A percentile compares a stretch with the other conserved stretches of the same genome.
Evolutionary conservation across 2,888 invertebrate genomes (phyloP).

Genomic region (Heliconius cydno): DNA sequence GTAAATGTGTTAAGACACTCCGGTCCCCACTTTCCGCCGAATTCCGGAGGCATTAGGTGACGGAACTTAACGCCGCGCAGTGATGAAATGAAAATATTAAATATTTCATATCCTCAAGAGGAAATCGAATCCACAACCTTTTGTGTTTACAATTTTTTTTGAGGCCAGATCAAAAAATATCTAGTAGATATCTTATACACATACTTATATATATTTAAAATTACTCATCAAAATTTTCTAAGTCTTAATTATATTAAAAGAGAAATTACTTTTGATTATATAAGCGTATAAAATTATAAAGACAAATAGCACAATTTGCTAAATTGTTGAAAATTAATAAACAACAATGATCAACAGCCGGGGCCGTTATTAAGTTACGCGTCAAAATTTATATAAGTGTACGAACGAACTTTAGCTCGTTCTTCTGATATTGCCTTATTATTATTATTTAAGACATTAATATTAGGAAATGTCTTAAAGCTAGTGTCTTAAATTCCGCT

Average conservation of each 20-base stretch:
- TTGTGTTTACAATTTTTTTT: too few relatives aligned
- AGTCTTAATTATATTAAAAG: neutral
- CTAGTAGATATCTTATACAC: too few relatives aligned
- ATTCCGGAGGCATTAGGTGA: neutral
- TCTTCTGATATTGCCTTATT: constrained; percentile 40
- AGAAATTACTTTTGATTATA: constrained; percentile 15
- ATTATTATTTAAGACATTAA: too few relatives aligned
- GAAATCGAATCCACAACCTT: neutral
- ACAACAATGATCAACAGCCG: constrained; percentile 32
- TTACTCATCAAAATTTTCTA: too few relatives aligned
- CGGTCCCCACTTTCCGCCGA: too few relatives aligned
- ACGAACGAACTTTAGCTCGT: constrained; percentile 41
- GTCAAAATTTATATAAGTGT: constrained; percentile 43
- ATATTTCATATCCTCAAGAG: neutral
- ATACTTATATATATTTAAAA: too few relatives aligned
- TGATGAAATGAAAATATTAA: neutral
- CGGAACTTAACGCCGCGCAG: too few relatives aligned
- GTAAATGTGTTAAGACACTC: too few relatives aligned
- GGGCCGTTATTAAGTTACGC: constrained; percentile 33
- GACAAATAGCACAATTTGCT: constrained; percentile 8
- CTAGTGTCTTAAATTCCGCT: too few relatives aligned
- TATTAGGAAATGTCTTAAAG: too few relatives aligned
- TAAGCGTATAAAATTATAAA: constrained; percentile 17
- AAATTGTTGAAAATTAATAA: constrained; percentile 32
- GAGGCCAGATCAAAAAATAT: too few relatives aligned